Evolutionary conservation across 1,140 invertebrate species (phyloP), one percentile per base, ranked within the genome.

Genomic region (Drosophila sucinea): DNA sequence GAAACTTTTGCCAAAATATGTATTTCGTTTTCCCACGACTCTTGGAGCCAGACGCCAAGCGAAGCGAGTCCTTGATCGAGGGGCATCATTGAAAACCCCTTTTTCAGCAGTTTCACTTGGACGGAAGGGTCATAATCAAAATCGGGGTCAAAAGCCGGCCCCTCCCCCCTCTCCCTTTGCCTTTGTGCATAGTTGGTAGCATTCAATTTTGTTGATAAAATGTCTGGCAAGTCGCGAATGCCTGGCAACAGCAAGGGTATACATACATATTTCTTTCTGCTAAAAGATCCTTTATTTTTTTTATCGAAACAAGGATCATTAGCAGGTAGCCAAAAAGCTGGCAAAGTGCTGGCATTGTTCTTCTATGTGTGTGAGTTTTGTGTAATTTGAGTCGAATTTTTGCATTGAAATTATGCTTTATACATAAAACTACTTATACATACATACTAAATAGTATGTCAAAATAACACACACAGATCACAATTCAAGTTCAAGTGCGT

Each of bases 401-500:
- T 10, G 55, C 55, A 57, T 58, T 58, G 32, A 58, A 47, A 32
- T 55, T 38, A 33, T 73, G 51, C 56, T 51, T 68, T 68, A 61
- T 61, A 23, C 17, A 17, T 17, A 17, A 17, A 27, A 51, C 27
- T 51, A 51, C 44, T 27, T 51, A 1, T 51, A 25, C 10, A 51
- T 51, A 27, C 30, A 4, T 32, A 58, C 35, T 61, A 54, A 57
- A 51, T 55, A 56, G 74, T 75, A 77, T 82, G 80, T 82, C 80
- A 81, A 85, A 85, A 85, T 78, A 79, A 58, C 44, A 58, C 67
- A 65, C 55, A 32, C 32, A 33, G 33, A 75, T 66, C 66, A 77
- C 41, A 83, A 83, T 86, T 85, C 82, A 85, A 83, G 79, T 86
- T 86, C 83, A 86, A 86, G 83, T 86, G 83, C 83, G 83, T 86